Evolutionary conservation across 2,113 vertebrate genomes (phyloP).

Genomic region (Hippocampus zosterae): DNA sequence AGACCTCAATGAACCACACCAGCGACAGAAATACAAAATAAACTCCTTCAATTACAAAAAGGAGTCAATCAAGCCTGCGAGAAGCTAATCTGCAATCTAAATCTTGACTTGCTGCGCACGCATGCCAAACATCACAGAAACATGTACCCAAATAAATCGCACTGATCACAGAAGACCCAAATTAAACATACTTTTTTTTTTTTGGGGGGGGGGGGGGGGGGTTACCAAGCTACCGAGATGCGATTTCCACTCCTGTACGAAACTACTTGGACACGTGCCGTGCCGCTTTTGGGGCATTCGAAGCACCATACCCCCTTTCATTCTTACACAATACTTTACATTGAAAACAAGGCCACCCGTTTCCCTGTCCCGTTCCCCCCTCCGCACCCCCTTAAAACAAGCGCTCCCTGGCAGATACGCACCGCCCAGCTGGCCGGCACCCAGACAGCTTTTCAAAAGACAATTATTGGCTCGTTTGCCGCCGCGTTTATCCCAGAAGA

Average conservation of each 20-base stretch:
- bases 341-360: neutral
- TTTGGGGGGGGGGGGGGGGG: no score
- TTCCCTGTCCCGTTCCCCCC: neutral
- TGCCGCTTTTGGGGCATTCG: neutral
- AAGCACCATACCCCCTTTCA: neutral
- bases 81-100: no score
- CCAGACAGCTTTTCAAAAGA: constrained; percentile 38
- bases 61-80: no score
- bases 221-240: neutral
- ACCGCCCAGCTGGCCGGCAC: constrained; percentile 25
- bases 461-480: constrained; percentile 39
- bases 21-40: no score
- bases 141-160: neutral
- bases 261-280: neutral
- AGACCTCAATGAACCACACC: no score
- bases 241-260: neutral
- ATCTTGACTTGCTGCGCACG: no score
- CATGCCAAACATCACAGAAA: no score
- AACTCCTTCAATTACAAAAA: no score
- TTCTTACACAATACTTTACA: neutral
- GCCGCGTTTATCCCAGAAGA: constrained; percentile 24
- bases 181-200: neutral
- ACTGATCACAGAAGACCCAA: neutral
- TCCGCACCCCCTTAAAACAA: constrained; percentile 18
- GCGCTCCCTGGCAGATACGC: constrained; percentile 25